Base-by-base conservation (phyloP, 2,797 vertebrate genomes). In the Rhinophrynus dorsalis region DNA sequence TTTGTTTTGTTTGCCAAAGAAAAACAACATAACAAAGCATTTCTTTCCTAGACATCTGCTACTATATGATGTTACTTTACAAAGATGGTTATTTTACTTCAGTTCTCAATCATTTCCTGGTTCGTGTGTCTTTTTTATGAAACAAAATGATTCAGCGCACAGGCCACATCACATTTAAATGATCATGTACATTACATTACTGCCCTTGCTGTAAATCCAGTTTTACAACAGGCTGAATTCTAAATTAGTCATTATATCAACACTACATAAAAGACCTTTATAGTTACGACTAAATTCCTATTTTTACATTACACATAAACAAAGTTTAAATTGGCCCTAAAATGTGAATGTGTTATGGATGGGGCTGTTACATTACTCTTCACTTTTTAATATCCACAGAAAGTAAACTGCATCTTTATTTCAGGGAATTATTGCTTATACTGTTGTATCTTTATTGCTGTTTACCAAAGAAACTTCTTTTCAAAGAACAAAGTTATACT, bases 181-280 rank as follows among this genome's bases (percentile, higher is more conserved):
- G 33, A 65, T 65, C 44, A 18, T 26, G 33, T 58, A 65, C 54
- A 59, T 59, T 26, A 72, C 58, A 66, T 72, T 57, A 59, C 61
- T 51, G 26, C 44, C 70, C 62, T 29, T 11, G 47, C 40, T 66
- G 58, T 73, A 73, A 73, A 73, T 73, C 37, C 55, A n/a, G 4
- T 42, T 65, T 71, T 72, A 72, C 54, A 72, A 65, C 68, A 73
- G 21, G 33, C 70, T 73, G 70, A 59, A 73, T 66, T 67, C 24
- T 66, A 66, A 66, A 73, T 73, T 73, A 66, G 70, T 73, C 62
- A 67, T 73, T 73, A 73, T 73, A 60, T 67, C 70, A 60, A 44
- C 62, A 45, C 26, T 45, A 38, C 62, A 65, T 66, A 73, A 73
- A 58, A 60, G 47, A 62, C 61, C 54, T 51, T 72, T 66, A 64